Conservation (phyloP, 2,113 vertebrate genomes). For the Strix uralensis region DNA sequence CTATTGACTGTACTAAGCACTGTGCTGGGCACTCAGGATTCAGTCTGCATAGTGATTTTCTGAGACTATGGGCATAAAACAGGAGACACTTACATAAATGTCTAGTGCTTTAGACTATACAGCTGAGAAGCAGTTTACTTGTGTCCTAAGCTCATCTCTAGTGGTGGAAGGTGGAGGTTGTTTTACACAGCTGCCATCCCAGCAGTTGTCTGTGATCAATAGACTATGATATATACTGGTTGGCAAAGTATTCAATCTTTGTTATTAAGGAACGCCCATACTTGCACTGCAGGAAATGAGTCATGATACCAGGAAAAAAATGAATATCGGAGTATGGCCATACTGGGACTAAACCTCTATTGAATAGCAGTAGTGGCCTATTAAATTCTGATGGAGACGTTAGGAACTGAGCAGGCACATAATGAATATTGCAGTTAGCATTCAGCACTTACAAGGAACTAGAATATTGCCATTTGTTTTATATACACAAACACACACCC, state of each 20-base stretch:
- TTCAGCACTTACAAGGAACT: not conserved
- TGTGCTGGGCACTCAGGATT: not conserved
- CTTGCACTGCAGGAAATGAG: not conserved
- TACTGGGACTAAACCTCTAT: not conserved
- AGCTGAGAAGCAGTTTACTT: not conserved
- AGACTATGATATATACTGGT: not conserved
- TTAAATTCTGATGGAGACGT: not conserved
- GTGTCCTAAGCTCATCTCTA: not conserved
- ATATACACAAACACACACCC: not conserved
- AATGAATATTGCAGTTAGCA: not conserved
- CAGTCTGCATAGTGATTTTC: not conserved
- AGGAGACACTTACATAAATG: not conserved
- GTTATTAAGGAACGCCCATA: not conserved
- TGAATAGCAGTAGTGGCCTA: not conserved
- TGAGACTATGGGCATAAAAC: not conserved
- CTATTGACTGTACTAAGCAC: too few species aligned
- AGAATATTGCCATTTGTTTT: not conserved
- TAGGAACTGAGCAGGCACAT: not conserved
- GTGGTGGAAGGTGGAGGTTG: not conserved
- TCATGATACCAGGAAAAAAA: not conserved
- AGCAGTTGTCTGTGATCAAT: not conserved
- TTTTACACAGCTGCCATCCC: not conserved
- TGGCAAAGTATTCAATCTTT: not conserved
- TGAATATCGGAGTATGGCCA: not conserved
- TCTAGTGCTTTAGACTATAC: not conserved